Percentiles rank a stretch among this genome's conserved stretches.
Evolutionary conservation across 2,797 vertebrate species (phyloP).

Genomic region (Chaetophractus vellerosus): DNA sequence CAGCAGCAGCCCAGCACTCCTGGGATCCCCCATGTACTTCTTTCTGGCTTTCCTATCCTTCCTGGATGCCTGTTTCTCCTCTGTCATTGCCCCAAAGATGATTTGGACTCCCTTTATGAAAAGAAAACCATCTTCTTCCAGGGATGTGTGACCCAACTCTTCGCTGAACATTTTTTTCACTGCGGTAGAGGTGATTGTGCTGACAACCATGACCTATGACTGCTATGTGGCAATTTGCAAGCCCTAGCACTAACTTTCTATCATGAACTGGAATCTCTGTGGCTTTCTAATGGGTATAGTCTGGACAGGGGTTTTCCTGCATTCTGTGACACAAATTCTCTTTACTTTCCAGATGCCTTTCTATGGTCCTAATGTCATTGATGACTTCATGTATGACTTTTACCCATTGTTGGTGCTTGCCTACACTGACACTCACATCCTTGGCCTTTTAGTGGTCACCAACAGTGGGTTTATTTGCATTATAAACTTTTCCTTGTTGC

Average conservation of each 20-base stretch:
- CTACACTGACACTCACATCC: conserved; percentile 74
- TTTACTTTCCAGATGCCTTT: conserved; percentile 75
- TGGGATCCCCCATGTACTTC: too few species aligned
- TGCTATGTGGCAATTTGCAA: too few species aligned
- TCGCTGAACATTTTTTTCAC: too few species aligned
- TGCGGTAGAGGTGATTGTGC: too few species aligned
- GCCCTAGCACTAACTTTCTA: too few species aligned
- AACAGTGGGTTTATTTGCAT: too few species aligned
- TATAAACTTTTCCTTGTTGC: neutral
- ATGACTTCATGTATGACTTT: conserved; percentile 82
- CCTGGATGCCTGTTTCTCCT: neutral
- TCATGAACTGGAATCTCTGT: neutral
- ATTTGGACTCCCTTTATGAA: neutral
- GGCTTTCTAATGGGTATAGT: neutral
- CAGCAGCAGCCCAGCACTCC: too few species aligned
- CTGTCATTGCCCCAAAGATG: neutral
- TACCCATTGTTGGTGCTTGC: conserved; percentile 73
- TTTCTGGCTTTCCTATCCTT: too few species aligned
- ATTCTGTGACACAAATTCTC: neutral
- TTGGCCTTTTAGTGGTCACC: too few species aligned
- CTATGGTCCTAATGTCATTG: too few species aligned
- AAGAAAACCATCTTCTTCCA: neutral
- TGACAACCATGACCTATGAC: too few species aligned
- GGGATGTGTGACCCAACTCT: neutral
- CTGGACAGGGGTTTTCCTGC: neutral